Evolutionary conservation across 2,113 vertebrate genomes (phyloP), one percentile per base, ranked within the genome.

Genomic region (Campylomormyrus numenius): DNA sequence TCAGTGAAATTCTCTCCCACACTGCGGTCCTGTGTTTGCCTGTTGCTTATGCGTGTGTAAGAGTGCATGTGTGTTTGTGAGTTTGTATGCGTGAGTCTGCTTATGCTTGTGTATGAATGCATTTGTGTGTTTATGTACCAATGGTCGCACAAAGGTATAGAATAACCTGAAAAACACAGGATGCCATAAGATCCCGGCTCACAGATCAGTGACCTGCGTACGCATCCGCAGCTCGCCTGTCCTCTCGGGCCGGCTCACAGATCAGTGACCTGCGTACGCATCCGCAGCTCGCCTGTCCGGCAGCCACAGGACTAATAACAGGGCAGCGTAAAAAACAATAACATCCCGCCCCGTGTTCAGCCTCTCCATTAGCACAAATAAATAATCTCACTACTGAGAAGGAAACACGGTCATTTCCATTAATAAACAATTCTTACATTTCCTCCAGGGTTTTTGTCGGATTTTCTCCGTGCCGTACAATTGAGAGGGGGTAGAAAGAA

Each of bases 271-370:
- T 6, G 52, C 52, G 0, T 19, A 15, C 17, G 17, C 52, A 5
- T 21, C 4, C 5, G 62, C 62, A n/a, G 62, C n/a, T 27, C 8
- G 6, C 2, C 5, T 91, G 93, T 92, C 92, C 92, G 31, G 90
- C 92, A 92, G 92, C 92, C 87, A 92, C 92, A 93, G 92, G 92
- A 92, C 92, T 94, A 93, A 92, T 87, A 93, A 94, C 92, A 94
- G 93, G 92, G 93, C 90, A 91, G 92, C 93, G 93, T 93, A 94
- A 95, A 95, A 45, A 35, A 77, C 70, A 77, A 77, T 77, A 39
- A 77, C 35, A 48, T 70, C 92, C 88, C 50, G 83, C 77, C 89
- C 91, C 62, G 89, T 88, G 91, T 91, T 92, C 92, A 92, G 89
- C 89, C 87, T 91, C 92, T 87, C 90, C 90, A 91, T 92, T 93